Conservation (phyloP, 2,888 invertebrate species). For the Sclerodermus sp. region DNA sequence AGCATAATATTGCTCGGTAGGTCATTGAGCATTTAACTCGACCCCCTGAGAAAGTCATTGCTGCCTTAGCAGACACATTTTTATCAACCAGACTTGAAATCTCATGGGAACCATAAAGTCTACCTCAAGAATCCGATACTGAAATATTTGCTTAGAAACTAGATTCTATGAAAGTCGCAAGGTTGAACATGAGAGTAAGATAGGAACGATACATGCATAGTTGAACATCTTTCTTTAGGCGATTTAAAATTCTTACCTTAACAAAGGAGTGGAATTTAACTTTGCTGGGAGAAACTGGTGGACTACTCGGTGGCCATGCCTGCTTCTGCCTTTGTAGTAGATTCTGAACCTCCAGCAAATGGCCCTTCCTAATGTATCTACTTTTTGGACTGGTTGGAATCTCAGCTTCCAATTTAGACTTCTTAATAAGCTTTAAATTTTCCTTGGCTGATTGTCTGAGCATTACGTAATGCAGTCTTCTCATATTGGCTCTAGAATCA, state of each 20-base stretch:
- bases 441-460: slow-evolving; percentile 49
- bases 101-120: too few relatives aligned
- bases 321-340: slow-evolving; percentile 35
- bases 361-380: slow-evolving; percentile 43
- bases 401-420: slow-evolving; percentile 37
- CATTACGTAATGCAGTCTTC: slow-evolving; percentile 42
- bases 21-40: too few relatives aligned
- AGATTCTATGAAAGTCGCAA: too few relatives aligned
- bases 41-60: too few relatives aligned
- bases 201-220: too few relatives aligned
- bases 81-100: too few relatives aligned
- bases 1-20: too few relatives aligned
- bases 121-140: too few relatives aligned
- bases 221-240: too few relatives aligned
- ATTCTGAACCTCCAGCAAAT: slow-evolving; percentile 48
- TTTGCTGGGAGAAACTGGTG: slow-evolving; percentile 57
- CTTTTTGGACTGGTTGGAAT: slow-evolving; percentile 40
- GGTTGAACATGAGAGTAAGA: too few relatives aligned
- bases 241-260: slow-evolving; percentile 51
- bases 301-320: slow-evolving; percentile 44
- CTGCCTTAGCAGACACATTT: too few relatives aligned
- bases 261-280: slow-evolving; percentile 55
- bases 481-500: slow-evolving; percentile 42
- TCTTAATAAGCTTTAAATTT: slow-evolving; percentile 43
- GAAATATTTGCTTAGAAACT: too few relatives aligned